Evolutionary conservation across 2,113 vertebrate species (phyloP).

Genomic region (Gorilla gorilla): DNA sequence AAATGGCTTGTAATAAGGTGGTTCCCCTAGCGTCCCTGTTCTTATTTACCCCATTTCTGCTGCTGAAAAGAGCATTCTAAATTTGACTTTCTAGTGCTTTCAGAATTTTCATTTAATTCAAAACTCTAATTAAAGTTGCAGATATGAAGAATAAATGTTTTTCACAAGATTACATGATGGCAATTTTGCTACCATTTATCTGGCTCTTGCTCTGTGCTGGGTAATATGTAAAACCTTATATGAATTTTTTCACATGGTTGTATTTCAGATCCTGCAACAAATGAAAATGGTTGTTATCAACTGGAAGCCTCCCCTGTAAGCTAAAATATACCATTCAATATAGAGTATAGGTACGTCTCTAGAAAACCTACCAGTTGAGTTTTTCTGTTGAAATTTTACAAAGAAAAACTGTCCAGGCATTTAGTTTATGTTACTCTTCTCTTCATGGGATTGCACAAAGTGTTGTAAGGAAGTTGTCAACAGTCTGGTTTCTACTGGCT

Average conservation of each 20-base stretch:
- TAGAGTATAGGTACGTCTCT: background rate
- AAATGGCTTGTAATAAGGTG: background rate
- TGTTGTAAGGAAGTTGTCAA: background rate
- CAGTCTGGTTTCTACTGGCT: background rate
- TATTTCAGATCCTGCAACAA: background rate
- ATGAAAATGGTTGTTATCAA: background rate
- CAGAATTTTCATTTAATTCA: background rate
- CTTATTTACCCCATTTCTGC: background rate
- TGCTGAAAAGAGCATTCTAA: background rate
- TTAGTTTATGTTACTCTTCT: background rate
- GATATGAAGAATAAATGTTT: background rate
- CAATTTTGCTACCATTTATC: background rate
- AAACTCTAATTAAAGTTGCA: background rate
- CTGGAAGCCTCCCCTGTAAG: background rate
- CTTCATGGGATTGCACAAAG: background rate
- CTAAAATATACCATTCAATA: background rate
- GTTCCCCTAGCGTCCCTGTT: background rate
- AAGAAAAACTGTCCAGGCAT: background rate
- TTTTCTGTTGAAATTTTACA: background rate
- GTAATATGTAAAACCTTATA: background rate
- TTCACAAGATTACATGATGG: background rate
- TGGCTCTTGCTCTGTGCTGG: background rate
- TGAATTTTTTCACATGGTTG: background rate
- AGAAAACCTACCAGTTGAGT: background rate
- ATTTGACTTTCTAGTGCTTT: background rate